Conservation (phyloP, 2,888 invertebrate species). For the Shargacucullia verbasci region DNA sequence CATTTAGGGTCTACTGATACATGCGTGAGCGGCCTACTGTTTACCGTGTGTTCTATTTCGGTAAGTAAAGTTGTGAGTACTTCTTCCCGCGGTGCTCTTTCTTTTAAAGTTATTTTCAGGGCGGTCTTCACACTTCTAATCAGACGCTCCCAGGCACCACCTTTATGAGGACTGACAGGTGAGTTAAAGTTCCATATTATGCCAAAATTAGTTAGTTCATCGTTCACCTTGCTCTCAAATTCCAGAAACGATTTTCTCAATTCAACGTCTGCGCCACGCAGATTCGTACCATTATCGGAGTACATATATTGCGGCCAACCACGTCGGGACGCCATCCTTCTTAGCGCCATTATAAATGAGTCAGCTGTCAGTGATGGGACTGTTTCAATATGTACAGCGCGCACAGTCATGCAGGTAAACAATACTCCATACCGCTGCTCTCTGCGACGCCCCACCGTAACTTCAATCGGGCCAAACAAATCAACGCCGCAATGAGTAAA, state of each 20-base stretch:
- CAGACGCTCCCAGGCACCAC: neutral
- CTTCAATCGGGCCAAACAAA: too few relatives aligned
- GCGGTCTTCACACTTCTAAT: neutral
- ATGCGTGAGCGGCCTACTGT: conserved; percentile 26
- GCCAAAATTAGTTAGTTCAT: neutral
- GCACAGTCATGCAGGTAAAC: too few relatives aligned
- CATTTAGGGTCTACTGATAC: conserved; percentile 1
- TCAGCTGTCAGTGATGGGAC: too few relatives aligned
- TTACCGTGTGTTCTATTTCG: conserved; percentile 33
- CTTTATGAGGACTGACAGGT: conserved; percentile 1
- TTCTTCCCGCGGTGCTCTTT: conserved; percentile 26
- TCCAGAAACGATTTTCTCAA: neutral
- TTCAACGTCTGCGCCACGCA: neutral
- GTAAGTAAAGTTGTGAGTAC: conserved; percentile 10
- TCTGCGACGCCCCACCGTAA: too few relatives aligned
- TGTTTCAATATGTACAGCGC: too few relatives aligned
- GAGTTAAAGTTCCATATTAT: neutral
- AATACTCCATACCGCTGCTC: too few relatives aligned
- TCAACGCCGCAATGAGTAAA: too few relatives aligned
- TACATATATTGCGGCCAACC: neutral
- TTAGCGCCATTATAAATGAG: too few relatives aligned
- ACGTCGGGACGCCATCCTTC: too few relatives aligned
- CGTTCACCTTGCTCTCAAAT: too few relatives aligned
- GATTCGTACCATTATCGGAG: neutral
- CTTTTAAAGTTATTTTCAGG: conserved; percentile 14